These are phyloP conservation scores for Chrysina gloriosa DNA, from an alignment of 2,888 invertebrate species.

Conservation along the genomic window DNA sequence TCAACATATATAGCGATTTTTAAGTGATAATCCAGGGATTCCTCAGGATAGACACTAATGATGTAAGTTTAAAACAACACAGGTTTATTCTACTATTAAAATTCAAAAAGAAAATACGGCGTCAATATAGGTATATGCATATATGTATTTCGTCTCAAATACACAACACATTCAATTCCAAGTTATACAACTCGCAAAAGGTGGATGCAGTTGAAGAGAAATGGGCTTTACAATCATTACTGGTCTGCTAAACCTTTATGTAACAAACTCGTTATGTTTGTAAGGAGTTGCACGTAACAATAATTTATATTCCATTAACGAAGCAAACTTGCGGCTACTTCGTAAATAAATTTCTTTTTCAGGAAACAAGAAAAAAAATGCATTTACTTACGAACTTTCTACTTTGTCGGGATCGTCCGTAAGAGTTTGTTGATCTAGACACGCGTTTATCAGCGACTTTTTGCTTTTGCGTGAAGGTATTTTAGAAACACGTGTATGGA, in stretches of 20 bases:
- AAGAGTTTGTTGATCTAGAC: slow-evolving; percentile 11
- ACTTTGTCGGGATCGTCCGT: background rate
- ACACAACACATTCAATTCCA: slow-evolving; percentile 18
- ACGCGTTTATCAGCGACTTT: background rate
- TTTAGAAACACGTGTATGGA: background rate
- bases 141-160: no score
- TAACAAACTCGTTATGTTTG: slow-evolving; percentile 11
- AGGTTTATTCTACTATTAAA: no score
- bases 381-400: slow-evolving; percentile 20
- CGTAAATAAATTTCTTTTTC: slow-evolving; percentile 10
- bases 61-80: no score
- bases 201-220: slow-evolving; percentile 18
- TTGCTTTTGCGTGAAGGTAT: background rate
- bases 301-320: slow-evolving; percentile 11
- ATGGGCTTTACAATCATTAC: slow-evolving; percentile 5
- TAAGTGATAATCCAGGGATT: no score
- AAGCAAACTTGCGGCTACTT: background rate
- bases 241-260: slow-evolving; percentile 28
- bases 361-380: slow-evolving; percentile 20
- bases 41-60: no score
- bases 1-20: no score
- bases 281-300: slow-evolving; percentile 20
- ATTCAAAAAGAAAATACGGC: no score
- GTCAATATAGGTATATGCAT: no score
- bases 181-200: slow-evolving; percentile 19